Evolutionary conservation across 1,140 invertebrate species (phyloP).

Genomic region (Bactericera cockerelli): DNA sequence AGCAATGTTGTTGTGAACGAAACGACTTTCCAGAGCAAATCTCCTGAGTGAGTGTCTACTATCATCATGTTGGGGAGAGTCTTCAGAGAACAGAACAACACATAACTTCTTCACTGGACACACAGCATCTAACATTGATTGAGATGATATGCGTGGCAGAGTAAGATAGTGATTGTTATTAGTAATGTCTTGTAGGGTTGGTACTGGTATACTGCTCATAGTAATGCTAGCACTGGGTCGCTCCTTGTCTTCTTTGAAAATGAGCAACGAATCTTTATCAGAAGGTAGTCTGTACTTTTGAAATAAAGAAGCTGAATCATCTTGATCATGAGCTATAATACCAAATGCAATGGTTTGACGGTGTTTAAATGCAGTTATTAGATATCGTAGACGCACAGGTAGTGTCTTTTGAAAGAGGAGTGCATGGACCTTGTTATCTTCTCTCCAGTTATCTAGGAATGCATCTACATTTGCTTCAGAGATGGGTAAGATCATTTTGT

Average conservation of each 20-base stretch:
- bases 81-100: slow-evolving; percentile 67
- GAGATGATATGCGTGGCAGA: slow-evolving; percentile 78
- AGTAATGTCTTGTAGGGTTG: slow-evolving; percentile 76
- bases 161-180: slow-evolving; percentile 75
- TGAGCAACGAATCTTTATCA: slow-evolving; percentile 66
- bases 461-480: slow-evolving; percentile 53
- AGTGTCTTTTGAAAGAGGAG: slow-evolving; percentile 70
- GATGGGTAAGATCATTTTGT: slow-evolving; percentile 53
- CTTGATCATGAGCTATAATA: slow-evolving; percentile 24
- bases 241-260: slow-evolving; percentile 78
- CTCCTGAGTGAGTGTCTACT: slow-evolving; percentile 43
- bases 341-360: slow-evolving; percentile 75
- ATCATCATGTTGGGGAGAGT: slow-evolving; percentile 40
- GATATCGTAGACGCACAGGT: slow-evolving; percentile 61
- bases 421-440: slow-evolving; percentile 78
- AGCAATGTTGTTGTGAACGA: slow-evolving; percentile 47
- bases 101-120: slow-evolving; percentile 81
- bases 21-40: slow-evolving; percentile 47
- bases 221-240: slow-evolving; percentile 68
- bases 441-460: slow-evolving; percentile 67
- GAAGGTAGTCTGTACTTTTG: slow-evolving; percentile 53
- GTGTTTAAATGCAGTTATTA: slow-evolving; percentile 76
- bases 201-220: slow-evolving; percentile 72
- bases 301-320: slow-evolving; percentile 41
- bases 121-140: slow-evolving; percentile 63